Evolutionary conservation across 2,797 vertebrate genomes (phyloP).

Genomic region (Oophaga sylvatica): DNA sequence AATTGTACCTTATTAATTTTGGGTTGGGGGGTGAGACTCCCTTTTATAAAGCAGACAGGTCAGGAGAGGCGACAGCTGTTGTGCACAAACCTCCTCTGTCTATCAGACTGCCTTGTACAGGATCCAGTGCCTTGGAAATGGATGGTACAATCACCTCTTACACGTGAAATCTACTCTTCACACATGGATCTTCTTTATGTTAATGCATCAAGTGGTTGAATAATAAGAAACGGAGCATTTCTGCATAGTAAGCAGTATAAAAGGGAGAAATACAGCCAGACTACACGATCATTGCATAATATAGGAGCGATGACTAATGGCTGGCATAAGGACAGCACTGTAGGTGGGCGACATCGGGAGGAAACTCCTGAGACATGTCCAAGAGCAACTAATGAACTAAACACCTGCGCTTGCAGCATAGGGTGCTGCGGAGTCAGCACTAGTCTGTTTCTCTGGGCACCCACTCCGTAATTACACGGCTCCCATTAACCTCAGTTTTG

Average conservation of each 20-base stretch:
- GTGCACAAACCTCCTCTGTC: no score
- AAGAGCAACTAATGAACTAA: slow-evolving; percentile 19
- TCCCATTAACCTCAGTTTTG: slow-evolving; percentile 41
- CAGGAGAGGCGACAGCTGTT: background rate
- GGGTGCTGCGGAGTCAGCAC: slow-evolving; percentile 32
- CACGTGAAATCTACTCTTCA: background rate
- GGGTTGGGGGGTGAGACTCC: no score
- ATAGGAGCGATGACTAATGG: background rate
- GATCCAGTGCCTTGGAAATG: background rate
- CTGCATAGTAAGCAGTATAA: background rate
- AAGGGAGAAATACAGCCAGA: background rate
- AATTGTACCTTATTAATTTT: background rate
- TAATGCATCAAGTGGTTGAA: background rate
- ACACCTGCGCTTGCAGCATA: slow-evolving; percentile 31
- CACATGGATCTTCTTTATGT: background rate
- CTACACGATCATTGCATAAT: background rate
- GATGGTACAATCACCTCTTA: background rate
- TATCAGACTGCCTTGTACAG: background rate
- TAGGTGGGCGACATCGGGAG: slow-evolving; percentile 1
- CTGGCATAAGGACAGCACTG: background rate
- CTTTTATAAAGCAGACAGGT: background rate
- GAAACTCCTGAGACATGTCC: background rate
- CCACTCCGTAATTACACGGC: slow-evolving; percentile 40
- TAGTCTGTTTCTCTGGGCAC: slow-evolving; percentile 46
- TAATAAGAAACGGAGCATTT: background rate